Evolutionary conservation across 2,888 invertebrate species (phyloP), one percentile per base, ranked within the genome.

Genomic region (Tipula confusa): DNA sequence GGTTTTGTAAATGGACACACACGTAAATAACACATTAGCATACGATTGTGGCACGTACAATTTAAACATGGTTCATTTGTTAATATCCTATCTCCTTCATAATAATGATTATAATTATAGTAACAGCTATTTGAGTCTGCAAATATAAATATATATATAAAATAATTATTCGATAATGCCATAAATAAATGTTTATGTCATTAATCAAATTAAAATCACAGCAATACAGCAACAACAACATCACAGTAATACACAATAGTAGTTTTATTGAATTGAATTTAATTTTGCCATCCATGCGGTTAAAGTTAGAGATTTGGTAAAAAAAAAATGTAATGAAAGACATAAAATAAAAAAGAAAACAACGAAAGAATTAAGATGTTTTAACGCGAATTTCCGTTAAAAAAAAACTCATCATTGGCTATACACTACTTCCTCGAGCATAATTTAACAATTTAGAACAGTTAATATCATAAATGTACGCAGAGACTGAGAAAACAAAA

Each of bases 1-100:
- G 97, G 95, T 89, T 97, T 97, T 79, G 96, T 96, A 91, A 97
- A 97, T 64, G 97, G 97, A 88, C 97, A 98, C 29, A 97, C 97
- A 88, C 96, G 91, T 86, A 98, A 92, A 90, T 97, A 97, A 89
- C 97, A 98, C 97, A 97, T 97, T 85, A 98, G 92, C 96, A 97
- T 97, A 88, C 94, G 94, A 88, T 97, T 96, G 91, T 96, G 96
- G 90, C 97, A 98, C 86, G 97, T 97, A 90, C 97, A 98, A 91
- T 98, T 98, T 86, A 98, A 92, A 90, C 97, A 97, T 86, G 97
- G 97, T 89, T 98, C 97, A 91, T 97, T 97, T 86, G 97, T 97
- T 91, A 96, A 92, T 88, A 98, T 97, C 88, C 97, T 93, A 89
- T 97, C 97, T 84, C 97, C 97, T 91, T 97, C 97, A 85, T 95